phyloP scores from a whole-genome alignment of 2,113 vertebrate genomes.

The Rynchops niger region DNA sequence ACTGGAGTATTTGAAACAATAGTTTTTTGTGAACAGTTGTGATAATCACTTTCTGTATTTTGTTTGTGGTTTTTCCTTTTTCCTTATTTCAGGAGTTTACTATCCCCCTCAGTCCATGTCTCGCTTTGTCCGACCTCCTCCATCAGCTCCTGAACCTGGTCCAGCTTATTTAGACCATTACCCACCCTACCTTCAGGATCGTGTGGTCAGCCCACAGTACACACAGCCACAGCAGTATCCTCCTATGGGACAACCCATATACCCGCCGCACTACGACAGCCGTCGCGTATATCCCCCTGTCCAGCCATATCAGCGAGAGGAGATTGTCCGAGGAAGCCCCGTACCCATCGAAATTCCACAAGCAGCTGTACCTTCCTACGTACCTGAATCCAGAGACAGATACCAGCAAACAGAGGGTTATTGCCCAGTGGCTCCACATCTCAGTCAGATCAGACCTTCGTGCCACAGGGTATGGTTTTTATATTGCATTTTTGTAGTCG shows the following conservation, averaged over 20 bases:
- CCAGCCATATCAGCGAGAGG: conserved; percentile 86
- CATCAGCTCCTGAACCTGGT: conserved; percentile 78
- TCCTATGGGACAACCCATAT: conserved; percentile 74
- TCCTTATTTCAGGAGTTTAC: conserved; percentile 79
- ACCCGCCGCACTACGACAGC: conserved; percentile 86
- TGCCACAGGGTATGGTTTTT: conserved; percentile 84
- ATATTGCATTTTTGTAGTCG: not conserved
- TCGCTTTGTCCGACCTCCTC: conserved; percentile 83
- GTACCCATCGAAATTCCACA: conserved; percentile 88
- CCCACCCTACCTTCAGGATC: conserved; percentile 85
- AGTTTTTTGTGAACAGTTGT: fast-evolving
- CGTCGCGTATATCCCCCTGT: conserved; percentile 83
- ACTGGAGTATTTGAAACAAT: not conserved
- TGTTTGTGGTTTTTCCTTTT: not conserved
- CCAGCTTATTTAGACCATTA: conserved; percentile 90
- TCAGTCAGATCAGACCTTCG: conserved; percentile 82
- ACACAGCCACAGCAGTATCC: conserved; percentile 84
- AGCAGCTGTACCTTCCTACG: conserved; percentile 81
- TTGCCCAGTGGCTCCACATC: conserved; percentile 83
- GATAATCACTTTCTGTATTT: not conserved
- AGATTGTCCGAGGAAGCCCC: conserved; percentile 88
- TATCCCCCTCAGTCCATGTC: conserved; percentile 86
- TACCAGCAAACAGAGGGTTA: conserved; percentile 85
- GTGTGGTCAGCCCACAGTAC: conserved; percentile 82
- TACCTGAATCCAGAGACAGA: conserved; percentile 86